A percentile compares a stretch with the other conserved stretches of the same genome.
phyloP scores from a whole-genome alignment of 2,888 invertebrate species.

The Ptychoptera contaminata region DNA sequence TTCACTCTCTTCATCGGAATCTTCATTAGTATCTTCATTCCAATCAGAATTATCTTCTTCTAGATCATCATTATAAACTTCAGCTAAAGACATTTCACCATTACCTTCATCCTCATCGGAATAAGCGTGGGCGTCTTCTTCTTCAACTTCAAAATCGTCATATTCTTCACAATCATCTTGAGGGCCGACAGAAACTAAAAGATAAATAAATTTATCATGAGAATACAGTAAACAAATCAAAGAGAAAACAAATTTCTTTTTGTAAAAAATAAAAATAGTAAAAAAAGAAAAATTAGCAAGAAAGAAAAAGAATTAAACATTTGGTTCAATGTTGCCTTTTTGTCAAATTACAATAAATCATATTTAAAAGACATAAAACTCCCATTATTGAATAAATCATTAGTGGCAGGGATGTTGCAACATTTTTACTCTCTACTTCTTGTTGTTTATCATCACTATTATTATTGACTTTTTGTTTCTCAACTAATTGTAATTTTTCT shows the following conservation, averaged over 20 bases:
- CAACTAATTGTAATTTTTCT: constrained; percentile 23
- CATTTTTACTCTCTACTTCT: neutral
- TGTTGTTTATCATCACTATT: neutral
- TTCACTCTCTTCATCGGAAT: constrained; percentile 41
- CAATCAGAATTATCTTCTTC: constrained; percentile 49
- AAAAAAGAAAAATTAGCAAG: too few species aligned
- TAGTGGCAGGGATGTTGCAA: constrained; percentile 3
- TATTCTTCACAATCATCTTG: constrained; percentile 40
- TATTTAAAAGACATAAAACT: constrained; percentile 6
- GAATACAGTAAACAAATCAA: constrained; percentile 17
- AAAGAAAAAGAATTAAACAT: too few species aligned
- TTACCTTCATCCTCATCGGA: constrained; percentile 22
- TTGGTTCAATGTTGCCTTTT: too few species aligned
- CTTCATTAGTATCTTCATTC: constrained; percentile 35
- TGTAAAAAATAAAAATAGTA: too few species aligned
- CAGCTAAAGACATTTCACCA: constrained; percentile 29
- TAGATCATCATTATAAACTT: constrained; percentile 35
- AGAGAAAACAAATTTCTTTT: constrained; percentile 7
- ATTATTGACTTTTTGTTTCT: constrained; percentile 5
- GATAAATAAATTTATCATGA: constrained; percentile 11
- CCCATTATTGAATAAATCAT: constrained; percentile 5
- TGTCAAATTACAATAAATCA: neutral
- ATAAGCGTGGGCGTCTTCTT: constrained; percentile 6
- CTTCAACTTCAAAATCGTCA: constrained; percentile 41
- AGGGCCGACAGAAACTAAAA: constrained; percentile 27